Evolutionary conservation across 2,888 invertebrate genomes (phyloP).

Genomic region (Chloromyia formosa): DNA sequence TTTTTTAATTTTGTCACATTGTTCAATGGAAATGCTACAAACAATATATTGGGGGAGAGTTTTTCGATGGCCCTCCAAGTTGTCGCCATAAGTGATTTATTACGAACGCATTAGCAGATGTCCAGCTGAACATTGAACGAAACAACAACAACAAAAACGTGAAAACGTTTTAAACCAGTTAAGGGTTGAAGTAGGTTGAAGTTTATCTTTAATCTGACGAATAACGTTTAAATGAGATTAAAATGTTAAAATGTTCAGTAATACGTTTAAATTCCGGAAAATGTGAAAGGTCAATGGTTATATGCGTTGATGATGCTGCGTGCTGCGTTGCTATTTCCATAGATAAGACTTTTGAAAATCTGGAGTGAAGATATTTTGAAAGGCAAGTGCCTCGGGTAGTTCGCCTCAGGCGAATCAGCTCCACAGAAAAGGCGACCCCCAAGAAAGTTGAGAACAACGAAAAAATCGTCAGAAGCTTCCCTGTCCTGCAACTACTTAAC

Average conservation of each 20-base stretch:
- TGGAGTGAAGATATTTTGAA: too few species aligned
- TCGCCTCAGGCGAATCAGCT: too few species aligned
- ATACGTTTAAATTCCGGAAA: too few species aligned
- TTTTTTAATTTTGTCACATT: conserved; percentile 42
- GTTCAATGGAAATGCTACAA: conserved; percentile 31
- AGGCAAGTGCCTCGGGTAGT: too few species aligned
- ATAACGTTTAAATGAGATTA: conserved; percentile 17
- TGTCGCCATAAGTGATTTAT: conserved; percentile 42
- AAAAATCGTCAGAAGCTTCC: too few species aligned
- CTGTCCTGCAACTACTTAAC: too few species aligned
- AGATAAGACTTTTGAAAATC: too few species aligned
- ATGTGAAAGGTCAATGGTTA: too few species aligned
- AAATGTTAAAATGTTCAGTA: background rate
- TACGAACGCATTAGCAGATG: conserved; percentile 39
- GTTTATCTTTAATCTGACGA: background rate
- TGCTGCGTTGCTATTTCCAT: too few species aligned
- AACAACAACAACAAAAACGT: background rate
- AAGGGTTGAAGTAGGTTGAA: background rate
- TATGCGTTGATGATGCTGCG: too few species aligned
- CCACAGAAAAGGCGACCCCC: too few species aligned
- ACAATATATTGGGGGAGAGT: conserved; percentile 13
- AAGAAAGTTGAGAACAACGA: too few species aligned
- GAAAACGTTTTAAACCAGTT: background rate
- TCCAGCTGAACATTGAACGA: conserved; percentile 13
- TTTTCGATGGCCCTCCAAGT: conserved; percentile 29